Percentiles rank a stretch among this genome's conserved stretches.
phyloP scores from a whole-genome alignment of 92 coral and sea anemone species.

The Paragorgia papillata region DNA sequence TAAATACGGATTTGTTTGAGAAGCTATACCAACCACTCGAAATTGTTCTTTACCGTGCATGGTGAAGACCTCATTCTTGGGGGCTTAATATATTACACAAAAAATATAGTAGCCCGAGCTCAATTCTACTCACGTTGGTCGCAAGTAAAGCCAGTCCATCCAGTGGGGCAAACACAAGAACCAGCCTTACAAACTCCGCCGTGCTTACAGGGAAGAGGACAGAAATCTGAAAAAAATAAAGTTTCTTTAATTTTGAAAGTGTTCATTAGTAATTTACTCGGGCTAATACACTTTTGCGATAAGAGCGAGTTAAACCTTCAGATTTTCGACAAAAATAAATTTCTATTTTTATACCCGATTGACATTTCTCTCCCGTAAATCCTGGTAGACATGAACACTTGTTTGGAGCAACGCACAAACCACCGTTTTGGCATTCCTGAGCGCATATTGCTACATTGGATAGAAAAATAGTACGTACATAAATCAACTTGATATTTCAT shows the following conservation, averaged over 20 bases:
- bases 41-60: too few species aligned
- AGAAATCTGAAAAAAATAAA: conserved; percentile 8
- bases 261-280: too few species aligned
- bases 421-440: conserved; percentile 53
- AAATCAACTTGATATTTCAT: not conserved
- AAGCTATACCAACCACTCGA: too few species aligned
- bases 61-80: too few species aligned
- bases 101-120: too few species aligned
- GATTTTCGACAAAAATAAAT: not conserved
- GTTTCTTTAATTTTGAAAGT: too few species aligned
- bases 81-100: too few species aligned
- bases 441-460: conserved; percentile 47
- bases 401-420: conserved; percentile 54
- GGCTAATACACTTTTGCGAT: too few species aligned
- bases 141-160: conserved; percentile 54
- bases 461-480: not conserved
- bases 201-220: conserved; percentile 42
- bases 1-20: too few species aligned
- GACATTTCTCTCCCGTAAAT: conserved; percentile 54
- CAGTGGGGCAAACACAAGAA: conserved; percentile 30
- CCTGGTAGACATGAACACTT: conserved; percentile 57
- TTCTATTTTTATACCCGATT: conserved; percentile 45
- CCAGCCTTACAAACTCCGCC: conserved; percentile 42
- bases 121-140: conserved; percentile 38
- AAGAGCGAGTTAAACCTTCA: not conserved